Evolutionary conservation across 2,113 vertebrate species (phyloP).

Genomic region (Oreochromis tanganicae): DNA sequence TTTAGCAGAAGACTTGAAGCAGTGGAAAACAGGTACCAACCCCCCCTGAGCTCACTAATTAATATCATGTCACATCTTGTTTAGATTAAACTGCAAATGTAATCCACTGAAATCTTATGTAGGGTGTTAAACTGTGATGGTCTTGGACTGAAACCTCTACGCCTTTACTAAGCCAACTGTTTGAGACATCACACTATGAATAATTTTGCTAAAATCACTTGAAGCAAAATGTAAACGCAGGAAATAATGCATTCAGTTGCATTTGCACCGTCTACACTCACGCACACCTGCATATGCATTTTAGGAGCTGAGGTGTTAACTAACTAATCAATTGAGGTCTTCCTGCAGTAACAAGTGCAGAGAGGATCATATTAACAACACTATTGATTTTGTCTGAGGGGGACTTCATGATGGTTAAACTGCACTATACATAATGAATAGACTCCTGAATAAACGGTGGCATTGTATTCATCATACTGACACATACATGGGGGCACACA

Average conservation of each 20-base stretch:
- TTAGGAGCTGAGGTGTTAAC: conserved; percentile 37
- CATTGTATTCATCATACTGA: conserved; percentile 22
- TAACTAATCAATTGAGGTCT: conserved; percentile 59
- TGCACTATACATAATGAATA: conserved; percentile 59
- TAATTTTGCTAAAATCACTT: not conserved
- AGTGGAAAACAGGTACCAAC: not conserved
- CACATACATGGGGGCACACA: not conserved
- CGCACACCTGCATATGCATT: not conserved
- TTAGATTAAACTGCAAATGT: not conserved
- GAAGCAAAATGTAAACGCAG: not conserved
- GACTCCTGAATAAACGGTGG: conserved; percentile 17
- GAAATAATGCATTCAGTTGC: not conserved
- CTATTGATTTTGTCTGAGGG: conserved; percentile 60
- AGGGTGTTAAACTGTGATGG: not conserved
- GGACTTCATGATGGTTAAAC: conserved; percentile 43
- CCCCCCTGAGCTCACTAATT: not conserved
- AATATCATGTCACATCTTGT: not conserved
- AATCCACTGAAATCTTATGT: not conserved
- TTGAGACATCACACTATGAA: not conserved
- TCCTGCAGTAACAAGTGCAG: conserved; percentile 49
- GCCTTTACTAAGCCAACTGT: not conserved
- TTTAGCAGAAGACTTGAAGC: not conserved
- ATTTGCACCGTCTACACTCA: not conserved
- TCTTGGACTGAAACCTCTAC: not conserved
- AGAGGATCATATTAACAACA: conserved; percentile 59